Evolutionary conservation across 2,797 vertebrate species (phyloP).

Genomic region (Dallia pectoralis): DNA sequence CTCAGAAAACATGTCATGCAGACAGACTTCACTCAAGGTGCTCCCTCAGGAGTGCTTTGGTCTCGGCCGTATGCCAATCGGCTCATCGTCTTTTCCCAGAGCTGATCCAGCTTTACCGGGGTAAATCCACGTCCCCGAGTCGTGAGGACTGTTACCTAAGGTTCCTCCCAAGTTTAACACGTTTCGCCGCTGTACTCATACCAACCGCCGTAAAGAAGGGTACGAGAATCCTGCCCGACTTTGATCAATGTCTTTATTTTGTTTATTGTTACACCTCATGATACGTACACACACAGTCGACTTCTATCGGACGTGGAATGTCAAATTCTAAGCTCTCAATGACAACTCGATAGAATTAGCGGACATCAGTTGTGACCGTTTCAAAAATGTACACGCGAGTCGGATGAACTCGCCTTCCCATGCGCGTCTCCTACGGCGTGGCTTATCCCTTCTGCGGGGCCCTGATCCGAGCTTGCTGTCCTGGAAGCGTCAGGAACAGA

Average conservation of each 20-base stretch:
- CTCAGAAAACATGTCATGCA: background rate
- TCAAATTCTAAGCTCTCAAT: slow-evolving; percentile 47
- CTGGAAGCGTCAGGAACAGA: slow-evolving; percentile 27
- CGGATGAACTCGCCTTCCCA: slow-evolving; percentile 12
- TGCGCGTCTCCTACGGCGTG: background rate
- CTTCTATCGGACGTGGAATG: slow-evolving; percentile 49
- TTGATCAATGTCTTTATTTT: slow-evolving; percentile 69
- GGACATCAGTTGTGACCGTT: slow-evolving; percentile 31
- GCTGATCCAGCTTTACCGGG: slow-evolving; percentile 78
- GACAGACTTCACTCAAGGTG: slow-evolving; percentile 15
- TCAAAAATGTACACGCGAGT: slow-evolving; percentile 22
- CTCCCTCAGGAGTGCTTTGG: slow-evolving; percentile 31
- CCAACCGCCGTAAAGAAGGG: background rate
- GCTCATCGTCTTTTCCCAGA: slow-evolving; percentile 73
- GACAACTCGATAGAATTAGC: slow-evolving; percentile 41
- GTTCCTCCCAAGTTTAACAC: slow-evolving; percentile 45
- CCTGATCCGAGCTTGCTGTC: slow-evolving; percentile 12
- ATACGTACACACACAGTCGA: slow-evolving; percentile 52
- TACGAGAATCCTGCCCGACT: slow-evolving; percentile 10
- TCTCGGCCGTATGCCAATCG: slow-evolving; percentile 65
- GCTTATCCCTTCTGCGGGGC: slow-evolving; percentile 5
- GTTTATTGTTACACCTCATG: slow-evolving; percentile 63
- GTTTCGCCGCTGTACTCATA: slow-evolving; percentile 21
- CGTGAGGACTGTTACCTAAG: slow-evolving; percentile 42
- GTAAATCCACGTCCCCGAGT: slow-evolving; percentile 69